These are phyloP conservation scores for Drosophila ironensis DNA, from an alignment of 1,140 invertebrate genomes.

Conservation along the genomic window DNA sequence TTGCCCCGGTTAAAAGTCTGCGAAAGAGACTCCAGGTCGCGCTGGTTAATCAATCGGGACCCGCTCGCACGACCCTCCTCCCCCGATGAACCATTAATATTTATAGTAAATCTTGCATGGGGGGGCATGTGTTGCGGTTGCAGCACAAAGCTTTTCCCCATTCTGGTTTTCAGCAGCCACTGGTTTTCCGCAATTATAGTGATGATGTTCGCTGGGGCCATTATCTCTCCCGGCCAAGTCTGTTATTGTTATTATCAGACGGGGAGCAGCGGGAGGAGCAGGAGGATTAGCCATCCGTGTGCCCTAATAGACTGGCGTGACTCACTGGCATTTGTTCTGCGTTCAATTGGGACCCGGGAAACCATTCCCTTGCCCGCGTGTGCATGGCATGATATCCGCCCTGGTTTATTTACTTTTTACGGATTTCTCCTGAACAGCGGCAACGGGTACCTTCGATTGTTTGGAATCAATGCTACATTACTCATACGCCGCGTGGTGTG, in stretches of 20 bases:
- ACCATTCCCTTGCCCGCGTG: not conserved
- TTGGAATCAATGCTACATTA: constrained; percentile 53
- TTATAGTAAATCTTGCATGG: constrained; percentile 35
- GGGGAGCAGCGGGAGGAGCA: not conserved
- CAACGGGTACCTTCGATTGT: constrained; percentile 37
- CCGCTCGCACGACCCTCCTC: no score
- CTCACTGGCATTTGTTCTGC: constrained; percentile 28
- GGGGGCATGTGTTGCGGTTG: not conserved
- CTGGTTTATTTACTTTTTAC: constrained; percentile 56
- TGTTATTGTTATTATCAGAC: constrained; percentile 17
- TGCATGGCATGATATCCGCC: constrained; percentile 39
- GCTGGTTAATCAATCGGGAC: constrained; percentile 45
- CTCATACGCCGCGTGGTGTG: constrained; percentile 45
- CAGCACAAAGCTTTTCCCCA: constrained; percentile 10
- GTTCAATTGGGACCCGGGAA: not conserved
- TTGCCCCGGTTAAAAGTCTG: not conserved
- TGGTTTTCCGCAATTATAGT: constrained; percentile 33
- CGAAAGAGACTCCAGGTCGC: not conserved
- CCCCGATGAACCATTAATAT: constrained; percentile 41
- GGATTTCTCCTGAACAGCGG: constrained; percentile 24
- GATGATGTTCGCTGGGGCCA: constrained; percentile 23
- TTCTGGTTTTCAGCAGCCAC: constrained; percentile 29
- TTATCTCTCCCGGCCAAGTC: not conserved
- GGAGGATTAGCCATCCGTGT: not conserved
- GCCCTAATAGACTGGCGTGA: constrained; percentile 47